A percentile compares a stretch with the other conserved stretches of the same genome.
These are phyloP conservation scores for Drosophila cyrtoloma DNA, from an alignment of 2,888 invertebrate species.

Conservation along the genomic window DNA sequence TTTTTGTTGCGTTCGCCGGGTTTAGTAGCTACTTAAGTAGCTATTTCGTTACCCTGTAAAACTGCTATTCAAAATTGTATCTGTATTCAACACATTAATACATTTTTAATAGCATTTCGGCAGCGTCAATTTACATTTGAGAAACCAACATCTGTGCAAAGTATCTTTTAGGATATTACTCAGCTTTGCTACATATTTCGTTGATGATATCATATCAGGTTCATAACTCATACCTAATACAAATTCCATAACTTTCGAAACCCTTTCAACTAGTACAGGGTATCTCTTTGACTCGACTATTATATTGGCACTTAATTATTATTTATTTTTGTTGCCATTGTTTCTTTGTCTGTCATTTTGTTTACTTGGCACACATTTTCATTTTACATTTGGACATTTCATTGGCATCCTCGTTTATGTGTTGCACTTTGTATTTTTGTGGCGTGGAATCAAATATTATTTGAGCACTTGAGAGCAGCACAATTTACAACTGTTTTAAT, in stretches of 20 bases:
- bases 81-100: background rate
- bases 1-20: constrained; percentile 39
- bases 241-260: background rate
- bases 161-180: background rate
- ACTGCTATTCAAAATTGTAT: background rate
- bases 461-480: constrained; percentile 32
- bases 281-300: constrained; percentile 11
- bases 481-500: constrained; percentile 54
- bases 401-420: constrained; percentile 53
- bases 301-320: background rate
- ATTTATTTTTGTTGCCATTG: constrained; percentile 8
- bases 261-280: background rate
- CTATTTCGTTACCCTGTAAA: background rate
- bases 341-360: constrained; percentile 27
- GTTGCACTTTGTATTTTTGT: constrained; percentile 21
- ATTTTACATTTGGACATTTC: constrained; percentile 50
- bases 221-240: background rate
- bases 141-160: fast-evolving
- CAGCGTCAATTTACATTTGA: background rate
- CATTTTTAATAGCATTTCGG: too few species aligned
- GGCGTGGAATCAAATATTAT: constrained; percentile 45
- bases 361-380: constrained; percentile 75
- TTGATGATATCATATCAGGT: background rate
- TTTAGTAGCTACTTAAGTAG: background rate
- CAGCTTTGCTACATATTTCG: background rate